Percentiles rank a stretch among this genome's conserved stretches.
Evolutionary conservation across 2,797 vertebrate species (phyloP).

Genomic region (Sebastes trivittatus): DNA sequence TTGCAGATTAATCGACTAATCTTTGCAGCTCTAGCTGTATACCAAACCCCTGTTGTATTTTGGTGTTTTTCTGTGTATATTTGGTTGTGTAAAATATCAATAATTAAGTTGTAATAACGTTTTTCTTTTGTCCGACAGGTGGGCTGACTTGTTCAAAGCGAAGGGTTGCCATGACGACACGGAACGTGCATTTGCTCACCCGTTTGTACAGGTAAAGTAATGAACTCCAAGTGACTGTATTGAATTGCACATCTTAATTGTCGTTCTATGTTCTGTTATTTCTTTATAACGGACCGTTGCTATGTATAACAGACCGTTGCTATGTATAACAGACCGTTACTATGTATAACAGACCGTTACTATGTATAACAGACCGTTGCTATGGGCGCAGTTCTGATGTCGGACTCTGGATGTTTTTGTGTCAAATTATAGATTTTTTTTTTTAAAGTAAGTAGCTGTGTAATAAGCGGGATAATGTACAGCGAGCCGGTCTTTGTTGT

Average conservation of each 20-base stretch:
- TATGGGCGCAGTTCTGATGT: too few species aligned
- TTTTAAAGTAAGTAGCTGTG: too few species aligned
- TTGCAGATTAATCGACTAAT: background rate
- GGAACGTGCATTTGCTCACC: constrained; percentile 86
- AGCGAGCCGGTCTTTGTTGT: too few species aligned
- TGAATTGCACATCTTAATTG: background rate
- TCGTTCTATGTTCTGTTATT: too few species aligned
- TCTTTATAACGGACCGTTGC: too few species aligned
- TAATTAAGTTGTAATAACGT: background rate
- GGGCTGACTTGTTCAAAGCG: constrained; percentile 89
- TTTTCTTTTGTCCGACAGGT: constrained; percentile 75
- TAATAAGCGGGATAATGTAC: too few species aligned
- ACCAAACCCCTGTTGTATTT: background rate
- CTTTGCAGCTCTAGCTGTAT: background rate
- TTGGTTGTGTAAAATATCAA: background rate
- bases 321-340: too few species aligned
- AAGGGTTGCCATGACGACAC: constrained; percentile 77
- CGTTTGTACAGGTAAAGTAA: constrained; percentile 90
- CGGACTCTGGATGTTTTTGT: too few species aligned
- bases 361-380: too few species aligned
- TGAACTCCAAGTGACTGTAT: background rate
- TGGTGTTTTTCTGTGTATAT: background rate
- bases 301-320: too few species aligned
- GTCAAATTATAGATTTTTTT: too few species aligned
- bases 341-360: too few species aligned